Base-by-base conservation (phyloP, 2,113 vertebrate species). In the Malaclemys terrapin region DNA sequence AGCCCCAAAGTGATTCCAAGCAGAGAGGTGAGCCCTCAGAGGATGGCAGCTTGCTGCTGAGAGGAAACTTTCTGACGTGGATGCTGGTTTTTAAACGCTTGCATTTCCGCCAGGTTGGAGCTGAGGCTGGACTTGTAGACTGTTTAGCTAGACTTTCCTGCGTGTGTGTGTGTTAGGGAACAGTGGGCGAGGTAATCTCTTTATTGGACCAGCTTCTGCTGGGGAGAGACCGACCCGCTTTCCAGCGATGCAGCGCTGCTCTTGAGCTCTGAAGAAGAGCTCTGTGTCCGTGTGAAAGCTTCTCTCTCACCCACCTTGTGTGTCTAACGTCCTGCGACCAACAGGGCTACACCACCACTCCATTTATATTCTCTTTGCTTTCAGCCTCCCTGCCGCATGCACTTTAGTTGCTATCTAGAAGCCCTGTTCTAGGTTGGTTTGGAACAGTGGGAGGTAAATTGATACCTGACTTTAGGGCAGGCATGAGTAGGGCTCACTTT, bases 351-450 rank as follows among this genome's bases (percentile, higher is more conserved):
- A 31, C 1, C 25, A 25, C 10, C 56, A 5, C 62, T 19, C 14
- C 31, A 45, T 56, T 86, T 89, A 90, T 95, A 83, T 8, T 94
- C 85, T 7, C 78, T 92, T 89, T 87, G 24, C 38, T 38, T 72
- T 24, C 72, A 75, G 10, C 79, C 89, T 25, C 90, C 88, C 78
- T 91, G 96, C 96, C 94, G 94, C 97, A 97, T 97, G 97, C 96
- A 96, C 83, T 97, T 91, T 90, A 6, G 89, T 93, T 81, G 94
- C 88, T 59, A 69, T 76, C 31, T 31, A 1, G 17, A 1, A 1
- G 75, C 81, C 89, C 2, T 5, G 47, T 91, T 82, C 50, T 90
- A 4, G 84, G 3, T 65, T 93, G 49, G 69, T 59, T 90, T 88
- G 88, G 31, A 91, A 10, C 82, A 45, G 0, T 54, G 53, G 72